Conservation (phyloP, 2,113 vertebrate genomes). For the Ptyas mucosa region DNA sequence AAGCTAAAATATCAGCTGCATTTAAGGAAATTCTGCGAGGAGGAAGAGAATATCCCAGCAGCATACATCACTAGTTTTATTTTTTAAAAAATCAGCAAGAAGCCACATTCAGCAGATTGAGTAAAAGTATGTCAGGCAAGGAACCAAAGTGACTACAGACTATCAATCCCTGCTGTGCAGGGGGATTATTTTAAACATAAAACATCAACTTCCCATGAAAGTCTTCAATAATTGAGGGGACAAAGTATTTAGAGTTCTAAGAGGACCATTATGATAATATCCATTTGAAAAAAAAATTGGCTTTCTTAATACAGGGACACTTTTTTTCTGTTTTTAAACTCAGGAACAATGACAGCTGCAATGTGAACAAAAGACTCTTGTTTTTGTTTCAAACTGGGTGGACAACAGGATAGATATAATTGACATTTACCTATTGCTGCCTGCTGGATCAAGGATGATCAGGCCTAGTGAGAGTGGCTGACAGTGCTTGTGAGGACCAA, state of each 20-base stretch:
- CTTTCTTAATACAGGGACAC: constrained; percentile 67
- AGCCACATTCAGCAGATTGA: constrained; percentile 66
- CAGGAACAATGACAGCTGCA: constrained; percentile 73
- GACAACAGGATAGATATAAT: background rate
- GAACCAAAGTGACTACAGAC: constrained; percentile 88
- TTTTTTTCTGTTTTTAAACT: constrained; percentile 74
- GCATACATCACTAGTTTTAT: background rate
- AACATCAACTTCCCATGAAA: constrained; percentile 59
- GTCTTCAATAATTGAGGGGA: constrained; percentile 58
- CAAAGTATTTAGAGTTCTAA: constrained; percentile 47
- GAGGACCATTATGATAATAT: constrained; percentile 67
- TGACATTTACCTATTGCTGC: background rate
- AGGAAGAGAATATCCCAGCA: constrained; percentile 23
- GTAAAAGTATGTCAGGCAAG: constrained; percentile 71
- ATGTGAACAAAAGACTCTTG: constrained; percentile 35
- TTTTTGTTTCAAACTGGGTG: constrained; percentile 29
- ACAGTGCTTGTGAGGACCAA: constrained; percentile 14
- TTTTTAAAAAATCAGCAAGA: constrained; percentile 37
- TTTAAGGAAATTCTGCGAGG: constrained; percentile 64
- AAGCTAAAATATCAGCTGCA: constrained; percentile 79
- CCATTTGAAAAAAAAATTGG: constrained; percentile 53
- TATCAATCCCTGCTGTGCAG: constrained; percentile 96
- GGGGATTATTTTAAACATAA: constrained; percentile 71
- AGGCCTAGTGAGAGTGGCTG: background rate
- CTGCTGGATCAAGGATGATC: background rate